These are phyloP conservation scores for Rhadinocentrus ornatus DNA, from an alignment of 2,797 vertebrate genomes.

Conservation along the genomic window DNA sequence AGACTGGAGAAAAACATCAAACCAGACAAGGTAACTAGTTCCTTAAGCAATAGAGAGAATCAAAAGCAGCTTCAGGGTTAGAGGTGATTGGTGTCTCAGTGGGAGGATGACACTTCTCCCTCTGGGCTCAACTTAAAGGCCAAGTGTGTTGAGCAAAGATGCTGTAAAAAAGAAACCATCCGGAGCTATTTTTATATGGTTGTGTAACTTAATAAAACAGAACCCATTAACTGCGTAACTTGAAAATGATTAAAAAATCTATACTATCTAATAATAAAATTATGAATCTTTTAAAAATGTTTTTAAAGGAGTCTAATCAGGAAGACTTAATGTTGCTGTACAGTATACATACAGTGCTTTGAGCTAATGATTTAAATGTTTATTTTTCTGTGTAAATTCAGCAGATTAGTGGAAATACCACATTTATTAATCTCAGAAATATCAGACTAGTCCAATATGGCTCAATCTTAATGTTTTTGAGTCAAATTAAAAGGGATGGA, in stretches of 20 bases:
- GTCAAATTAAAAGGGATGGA: neutral
- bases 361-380: too few relatives aligned
- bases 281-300: neutral
- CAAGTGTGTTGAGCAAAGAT: conserved; percentile 6
- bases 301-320: neutral
- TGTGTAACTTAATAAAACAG: neutral
- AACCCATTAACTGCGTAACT: neutral
- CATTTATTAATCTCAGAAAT: neutral
- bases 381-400: too few relatives aligned
- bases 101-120: conserved; percentile 23
- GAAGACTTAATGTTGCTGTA: neutral
- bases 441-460: neutral
- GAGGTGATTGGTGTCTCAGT: conserved; percentile 18
- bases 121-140: conserved; percentile 18
- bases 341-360: neutral
- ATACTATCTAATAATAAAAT: neutral
- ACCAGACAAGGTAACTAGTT: conserved; percentile 17
- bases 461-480: neutral
- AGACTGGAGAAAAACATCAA: conserved; percentile 5
- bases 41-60: conserved; percentile 6
- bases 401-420: neutral
- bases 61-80: conserved; percentile 23
- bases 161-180: neutral
- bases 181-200: neutral
- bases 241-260: neutral